Percentiles rank a stretch among this genome's conserved stretches.
Evolutionary conservation across 2,888 invertebrate genomes (phyloP).

Genomic region (Molanna angustata): DNA sequence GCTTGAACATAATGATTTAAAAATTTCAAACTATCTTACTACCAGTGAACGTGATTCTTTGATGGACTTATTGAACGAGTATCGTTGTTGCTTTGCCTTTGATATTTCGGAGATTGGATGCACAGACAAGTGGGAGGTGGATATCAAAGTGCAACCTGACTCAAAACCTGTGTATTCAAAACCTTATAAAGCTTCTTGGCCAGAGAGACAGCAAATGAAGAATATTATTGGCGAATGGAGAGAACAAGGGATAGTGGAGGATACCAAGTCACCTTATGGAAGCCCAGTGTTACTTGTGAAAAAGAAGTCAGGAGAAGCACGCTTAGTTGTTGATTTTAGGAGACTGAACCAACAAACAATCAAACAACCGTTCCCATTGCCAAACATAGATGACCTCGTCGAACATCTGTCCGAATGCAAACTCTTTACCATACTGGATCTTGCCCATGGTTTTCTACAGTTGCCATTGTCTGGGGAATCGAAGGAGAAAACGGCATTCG

Average conservation of each 20-base stretch:
- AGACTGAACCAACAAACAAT: neutral
- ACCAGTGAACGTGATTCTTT: too few species aligned
- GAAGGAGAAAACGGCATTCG: neutral
- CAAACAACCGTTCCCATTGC: neutral
- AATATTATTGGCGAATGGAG: neutral
- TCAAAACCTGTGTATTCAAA: neutral
- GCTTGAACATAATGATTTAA: too few species aligned
- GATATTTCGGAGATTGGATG: slow-evolving; percentile 1
- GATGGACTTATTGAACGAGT: neutral
- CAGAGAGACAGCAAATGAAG: neutral
- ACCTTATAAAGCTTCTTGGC: neutral
- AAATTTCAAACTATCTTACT: too few species aligned
- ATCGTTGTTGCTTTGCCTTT: neutral
- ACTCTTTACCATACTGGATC: neutral
- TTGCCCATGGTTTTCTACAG: neutral
- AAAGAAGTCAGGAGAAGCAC: slow-evolving; percentile 2
- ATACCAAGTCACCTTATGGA: slow-evolving; percentile 3
- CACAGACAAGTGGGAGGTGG: neutral
- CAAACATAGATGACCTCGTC: neutral
- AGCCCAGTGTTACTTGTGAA: neutral
- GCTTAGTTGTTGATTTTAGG: neutral
- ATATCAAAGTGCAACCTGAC: neutral
- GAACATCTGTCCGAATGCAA: neutral
- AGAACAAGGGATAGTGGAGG: slow-evolving; percentile 1
- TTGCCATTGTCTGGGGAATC: neutral